These are phyloP conservation scores for Brachyalestes nurse DNA, from an alignment of 2,797 vertebrate genomes.

Conservation along the genomic window DNA sequence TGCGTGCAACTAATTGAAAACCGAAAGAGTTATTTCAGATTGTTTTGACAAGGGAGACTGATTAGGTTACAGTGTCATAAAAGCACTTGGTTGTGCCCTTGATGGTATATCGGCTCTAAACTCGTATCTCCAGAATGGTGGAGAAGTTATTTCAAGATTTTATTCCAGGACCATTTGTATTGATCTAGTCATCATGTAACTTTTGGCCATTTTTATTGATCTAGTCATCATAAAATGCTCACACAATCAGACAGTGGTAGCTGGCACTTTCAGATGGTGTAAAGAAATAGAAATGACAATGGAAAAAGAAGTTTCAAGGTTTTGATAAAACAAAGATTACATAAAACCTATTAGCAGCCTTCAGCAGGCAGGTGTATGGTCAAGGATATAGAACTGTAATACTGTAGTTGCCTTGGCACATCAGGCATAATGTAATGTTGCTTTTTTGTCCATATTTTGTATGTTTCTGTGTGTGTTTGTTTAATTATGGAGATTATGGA, in stretches of 20 bases:
- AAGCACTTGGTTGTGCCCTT: slow-evolving; percentile 31
- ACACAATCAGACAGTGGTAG: too few relatives aligned
- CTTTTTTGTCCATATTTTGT: slow-evolving; percentile 61
- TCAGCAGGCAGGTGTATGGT: slow-evolving; percentile 13
- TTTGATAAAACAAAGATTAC: not conserved
- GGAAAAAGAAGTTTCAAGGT: too few relatives aligned
- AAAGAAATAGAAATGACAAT: too few relatives aligned
- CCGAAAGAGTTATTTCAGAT: slow-evolving; percentile 57
- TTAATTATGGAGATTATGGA: slow-evolving; percentile 76
- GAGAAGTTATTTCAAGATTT: not conserved
- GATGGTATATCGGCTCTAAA: slow-evolving; percentile 16
- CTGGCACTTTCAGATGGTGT: too few relatives aligned
- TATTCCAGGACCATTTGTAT: not conserved
- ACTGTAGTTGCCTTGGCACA: slow-evolving; percentile 27
- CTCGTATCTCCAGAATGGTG: not conserved
- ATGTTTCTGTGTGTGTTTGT: slow-evolving; percentile 66
- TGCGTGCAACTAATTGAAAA: slow-evolving; percentile 68
- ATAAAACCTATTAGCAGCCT: slow-evolving; percentile 25
- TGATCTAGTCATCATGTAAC: not conserved
- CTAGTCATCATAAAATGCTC: not conserved
- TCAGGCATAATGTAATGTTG: slow-evolving; percentile 27
- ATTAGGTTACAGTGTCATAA: slow-evolving; percentile 45
- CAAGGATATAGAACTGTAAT: slow-evolving; percentile 12
- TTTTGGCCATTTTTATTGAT: not conserved
- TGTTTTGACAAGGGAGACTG: slow-evolving; percentile 61